A percentile compares a stretch with the other conserved stretches of the same genome.
These are phyloP conservation scores for Tiaroga cobitis DNA, from an alignment of 2,797 vertebrate genomes.

Conservation along the genomic window DNA sequence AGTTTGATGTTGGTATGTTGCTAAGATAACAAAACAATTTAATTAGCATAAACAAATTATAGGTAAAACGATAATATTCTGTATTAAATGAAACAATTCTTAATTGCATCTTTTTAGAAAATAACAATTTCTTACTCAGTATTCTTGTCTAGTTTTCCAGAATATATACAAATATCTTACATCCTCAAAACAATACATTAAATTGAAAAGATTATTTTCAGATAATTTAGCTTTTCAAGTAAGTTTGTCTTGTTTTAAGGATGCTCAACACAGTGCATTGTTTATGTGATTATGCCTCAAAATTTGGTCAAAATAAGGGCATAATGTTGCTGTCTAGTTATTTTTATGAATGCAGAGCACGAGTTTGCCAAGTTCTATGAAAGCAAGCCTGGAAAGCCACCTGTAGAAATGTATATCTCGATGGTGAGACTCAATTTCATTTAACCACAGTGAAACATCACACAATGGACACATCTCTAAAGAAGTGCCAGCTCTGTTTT, in stretches of 20 bases:
- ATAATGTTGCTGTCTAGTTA: not conserved
- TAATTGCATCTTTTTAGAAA: not conserved
- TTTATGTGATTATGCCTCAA: not conserved
- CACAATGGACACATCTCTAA: slow-evolving; percentile 28
- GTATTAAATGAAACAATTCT: not conserved
- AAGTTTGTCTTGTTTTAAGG: not conserved
- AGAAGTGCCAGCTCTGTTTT: slow-evolving; percentile 50
- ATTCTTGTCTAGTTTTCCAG: not conserved
- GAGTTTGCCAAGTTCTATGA: slow-evolving; percentile 3
- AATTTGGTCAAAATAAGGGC: not conserved
- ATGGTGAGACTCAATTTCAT: slow-evolving; percentile 23
- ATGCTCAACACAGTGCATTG: not conserved
- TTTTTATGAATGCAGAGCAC: not conserved
- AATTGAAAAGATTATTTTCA: not conserved
- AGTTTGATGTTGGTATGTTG: not conserved
- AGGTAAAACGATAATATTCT: not conserved
- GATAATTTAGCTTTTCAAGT: not conserved
- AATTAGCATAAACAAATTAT: not conserved
- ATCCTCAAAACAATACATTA: not conserved
- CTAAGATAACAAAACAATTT: not conserved
- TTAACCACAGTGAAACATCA: slow-evolving; percentile 12
- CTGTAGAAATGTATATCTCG: slow-evolving; percentile 7
- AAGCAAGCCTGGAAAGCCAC: slow-evolving; percentile 8
- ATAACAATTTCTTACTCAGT: not conserved
- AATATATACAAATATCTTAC: not conserved